These are phyloP conservation scores for Andrena cerasifolii DNA, from an alignment of 1,140 invertebrate genomes.

Conservation along the genomic window DNA sequence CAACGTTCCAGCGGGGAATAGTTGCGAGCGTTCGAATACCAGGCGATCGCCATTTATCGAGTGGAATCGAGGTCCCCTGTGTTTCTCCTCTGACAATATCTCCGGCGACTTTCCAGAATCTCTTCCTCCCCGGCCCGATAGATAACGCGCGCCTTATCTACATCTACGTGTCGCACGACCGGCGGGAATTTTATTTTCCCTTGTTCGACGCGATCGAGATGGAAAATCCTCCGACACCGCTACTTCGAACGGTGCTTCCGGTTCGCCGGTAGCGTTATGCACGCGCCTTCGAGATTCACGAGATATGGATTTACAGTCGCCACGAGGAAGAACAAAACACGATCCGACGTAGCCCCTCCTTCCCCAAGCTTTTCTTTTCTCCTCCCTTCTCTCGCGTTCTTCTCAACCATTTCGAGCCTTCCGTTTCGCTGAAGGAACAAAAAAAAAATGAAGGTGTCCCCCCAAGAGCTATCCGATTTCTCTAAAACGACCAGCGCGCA, in stretches of 20 bases:
- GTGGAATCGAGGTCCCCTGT: background rate
- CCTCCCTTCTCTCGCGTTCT: background rate
- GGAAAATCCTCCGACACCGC: slow-evolving; percentile 47
- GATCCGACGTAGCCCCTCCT: slow-evolving; percentile 9
- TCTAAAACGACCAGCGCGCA: background rate
- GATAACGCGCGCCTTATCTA: slow-evolving; percentile 40
- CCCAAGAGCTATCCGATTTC: background rate
- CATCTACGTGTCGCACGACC: slow-evolving; percentile 22
- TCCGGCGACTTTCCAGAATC: background rate
- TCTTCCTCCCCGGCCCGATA: background rate
- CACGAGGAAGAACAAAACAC: slow-evolving; percentile 18
- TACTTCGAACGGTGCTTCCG: slow-evolving; percentile 44
- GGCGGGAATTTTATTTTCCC: slow-evolving; percentile 55
- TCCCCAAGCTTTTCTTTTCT: background rate
- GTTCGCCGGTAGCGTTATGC: slow-evolving; percentile 44
- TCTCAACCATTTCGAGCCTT: no score
- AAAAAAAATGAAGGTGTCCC: background rate
- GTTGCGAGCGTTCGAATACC: background rate
- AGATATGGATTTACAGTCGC: slow-evolving; percentile 50
- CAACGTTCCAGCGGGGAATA: background rate
- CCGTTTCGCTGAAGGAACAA: no score
- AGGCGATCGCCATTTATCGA: background rate
- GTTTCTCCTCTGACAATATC: slow-evolving; percentile 10
- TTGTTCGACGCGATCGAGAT: slow-evolving; percentile 55
- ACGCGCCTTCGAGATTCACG: slow-evolving; percentile 46